Conservation (phyloP, 2,888 invertebrate species). For the Oscheius sp. region DNA sequence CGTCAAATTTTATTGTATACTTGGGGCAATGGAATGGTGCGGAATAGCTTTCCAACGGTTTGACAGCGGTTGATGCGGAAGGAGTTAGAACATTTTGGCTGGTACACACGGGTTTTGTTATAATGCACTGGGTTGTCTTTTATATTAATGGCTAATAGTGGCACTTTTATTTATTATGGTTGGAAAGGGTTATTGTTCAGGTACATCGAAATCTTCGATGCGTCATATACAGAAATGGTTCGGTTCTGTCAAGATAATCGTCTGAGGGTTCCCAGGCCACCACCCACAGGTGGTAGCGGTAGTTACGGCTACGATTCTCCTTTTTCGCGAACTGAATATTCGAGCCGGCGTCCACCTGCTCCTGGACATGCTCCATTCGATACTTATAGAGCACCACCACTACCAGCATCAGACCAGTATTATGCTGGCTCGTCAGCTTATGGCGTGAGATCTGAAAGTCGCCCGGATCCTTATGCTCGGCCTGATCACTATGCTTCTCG, state of each 20-base stretch:
- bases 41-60: no score
- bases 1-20: background rate
- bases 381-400: background rate
- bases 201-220: constrained; percentile 53
- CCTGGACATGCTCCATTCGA: constrained; percentile 7
- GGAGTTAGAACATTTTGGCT: no score
- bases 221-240: constrained; percentile 37
- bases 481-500: constrained; percentile 12
- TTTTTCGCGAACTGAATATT: background rate
- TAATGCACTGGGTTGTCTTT: no score
- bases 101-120: no score
- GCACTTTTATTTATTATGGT: no score
- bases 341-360: background rate
- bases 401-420: constrained; percentile 1
- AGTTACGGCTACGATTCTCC: constrained; percentile 18
- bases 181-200: constrained; percentile 21
- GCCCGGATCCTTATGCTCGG: constrained; percentile 12
- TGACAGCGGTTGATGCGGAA: no score
- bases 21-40: background rate
- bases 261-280: constrained; percentile 32
- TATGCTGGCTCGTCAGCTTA: constrained; percentile 1
- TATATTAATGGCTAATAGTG: background rate
- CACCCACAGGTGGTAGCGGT: constrained; percentile 5
- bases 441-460: background rate
- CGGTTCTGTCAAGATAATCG: constrained; percentile 40